Conservation (phyloP, 2,113 vertebrate genomes). For the Lipophrys pholis region DNA sequence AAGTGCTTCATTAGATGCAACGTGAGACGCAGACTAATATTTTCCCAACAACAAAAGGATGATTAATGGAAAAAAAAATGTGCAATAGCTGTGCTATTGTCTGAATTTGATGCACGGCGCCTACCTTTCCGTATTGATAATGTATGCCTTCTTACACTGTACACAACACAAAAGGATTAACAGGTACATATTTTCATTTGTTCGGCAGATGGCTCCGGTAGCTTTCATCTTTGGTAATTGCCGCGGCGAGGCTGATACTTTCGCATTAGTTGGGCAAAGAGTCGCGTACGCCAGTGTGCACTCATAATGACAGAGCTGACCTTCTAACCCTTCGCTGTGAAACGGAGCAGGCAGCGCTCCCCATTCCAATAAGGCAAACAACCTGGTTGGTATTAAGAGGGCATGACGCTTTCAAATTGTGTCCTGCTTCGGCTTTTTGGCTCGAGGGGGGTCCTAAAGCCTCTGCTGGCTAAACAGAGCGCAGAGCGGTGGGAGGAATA, state of each 20-base stretch:
- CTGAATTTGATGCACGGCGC: constrained; percentile 30
- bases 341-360: constrained; percentile 54
- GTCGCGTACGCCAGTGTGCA: constrained; percentile 46
- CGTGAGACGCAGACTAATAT: constrained; percentile 40
- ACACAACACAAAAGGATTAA: constrained; percentile 58
- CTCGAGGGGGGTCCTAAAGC: constrained; percentile 64
- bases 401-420: constrained; percentile 67
- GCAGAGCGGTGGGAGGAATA: constrained; percentile 60
- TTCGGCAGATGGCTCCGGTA: constrained; percentile 39
- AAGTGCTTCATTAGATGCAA: constrained; percentile 61
- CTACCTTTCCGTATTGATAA: constrained; percentile 44
- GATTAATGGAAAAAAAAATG: constrained; percentile 51
- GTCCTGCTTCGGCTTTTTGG: constrained; percentile 54
- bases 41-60: constrained; percentile 38
- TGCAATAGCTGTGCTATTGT: constrained; percentile 23
- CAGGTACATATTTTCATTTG: constrained; percentile 59
- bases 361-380: constrained; percentile 69
- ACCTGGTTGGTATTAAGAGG: constrained; percentile 67
- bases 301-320: constrained; percentile 69
- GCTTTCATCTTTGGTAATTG: constrained; percentile 67
- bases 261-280: constrained; percentile 56
- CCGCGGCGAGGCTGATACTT: constrained; percentile 29
- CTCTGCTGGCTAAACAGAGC: constrained; percentile 59
- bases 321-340: constrained; percentile 73
- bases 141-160: constrained; percentile 33